Evolutionary conservation across 1,140 invertebrate genomes (phyloP).

Genomic region (Papilio machaon): DNA sequence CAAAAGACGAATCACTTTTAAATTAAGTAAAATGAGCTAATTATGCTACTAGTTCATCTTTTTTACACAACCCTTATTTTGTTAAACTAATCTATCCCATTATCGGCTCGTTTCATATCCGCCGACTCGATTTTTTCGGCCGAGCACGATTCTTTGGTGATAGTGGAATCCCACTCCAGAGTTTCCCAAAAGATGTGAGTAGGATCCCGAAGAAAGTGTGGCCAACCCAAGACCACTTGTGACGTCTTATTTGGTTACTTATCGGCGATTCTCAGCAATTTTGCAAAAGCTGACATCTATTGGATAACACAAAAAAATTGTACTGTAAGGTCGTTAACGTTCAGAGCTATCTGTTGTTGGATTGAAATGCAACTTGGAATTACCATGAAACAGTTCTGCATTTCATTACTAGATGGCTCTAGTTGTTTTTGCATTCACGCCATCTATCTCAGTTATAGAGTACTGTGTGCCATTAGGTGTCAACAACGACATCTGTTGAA

Average conservation of each 20-base stretch:
- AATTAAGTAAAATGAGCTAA: neutral
- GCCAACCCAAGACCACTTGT: too few species aligned
- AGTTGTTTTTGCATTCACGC: neutral
- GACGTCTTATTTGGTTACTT: neutral
- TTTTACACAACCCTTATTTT: neutral
- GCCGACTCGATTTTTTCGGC: too few species aligned
- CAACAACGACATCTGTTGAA: neutral
- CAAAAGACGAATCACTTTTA: neutral
- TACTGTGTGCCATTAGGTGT: neutral
- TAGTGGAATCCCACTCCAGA: too few species aligned
- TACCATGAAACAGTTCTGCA: neutral
- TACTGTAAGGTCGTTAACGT: neutral
- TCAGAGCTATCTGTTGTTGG: neutral
- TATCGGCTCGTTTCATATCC: too few species aligned
- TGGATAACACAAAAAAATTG: neutral
- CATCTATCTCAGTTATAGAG: neutral
- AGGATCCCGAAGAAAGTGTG: too few species aligned
- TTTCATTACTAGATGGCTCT: neutral
- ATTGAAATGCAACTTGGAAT: neutral
- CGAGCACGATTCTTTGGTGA: too few species aligned
- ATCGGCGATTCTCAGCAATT: too few species aligned
- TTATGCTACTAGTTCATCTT: neutral
- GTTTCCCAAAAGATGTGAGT: too few species aligned
- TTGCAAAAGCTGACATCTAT: neutral
- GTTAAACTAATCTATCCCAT: too few species aligned